Conservation (phyloP, 1,140 invertebrate genomes). For the Sweltsa coloradensis region DNA sequence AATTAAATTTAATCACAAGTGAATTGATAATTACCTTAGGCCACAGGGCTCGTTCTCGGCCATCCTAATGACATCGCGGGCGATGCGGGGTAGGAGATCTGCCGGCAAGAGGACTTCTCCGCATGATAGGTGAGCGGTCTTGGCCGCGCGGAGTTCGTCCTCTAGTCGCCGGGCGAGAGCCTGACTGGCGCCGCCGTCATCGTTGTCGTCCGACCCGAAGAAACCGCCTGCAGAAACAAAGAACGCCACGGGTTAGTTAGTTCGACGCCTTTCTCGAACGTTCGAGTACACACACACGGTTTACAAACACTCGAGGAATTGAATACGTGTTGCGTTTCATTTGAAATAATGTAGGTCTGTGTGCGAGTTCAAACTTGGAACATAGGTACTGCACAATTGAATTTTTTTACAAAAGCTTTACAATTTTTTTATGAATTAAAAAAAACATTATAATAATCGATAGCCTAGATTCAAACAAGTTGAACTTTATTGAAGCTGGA, state of each 20-base stretch:
- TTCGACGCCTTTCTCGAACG: neutral
- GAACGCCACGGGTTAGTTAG: neutral
- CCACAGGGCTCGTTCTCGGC: slow-evolving; percentile 78
- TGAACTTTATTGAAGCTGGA: too few relatives aligned
- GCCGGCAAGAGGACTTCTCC: slow-evolving; percentile 69
- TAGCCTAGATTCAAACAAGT: too few relatives aligned
- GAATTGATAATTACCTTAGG: slow-evolving; percentile 33
- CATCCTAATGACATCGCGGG: slow-evolving; percentile 59
- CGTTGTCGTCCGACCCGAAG: slow-evolving; percentile 7
- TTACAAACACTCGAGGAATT: neutral
- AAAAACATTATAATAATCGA: too few relatives aligned
- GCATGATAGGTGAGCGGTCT: slow-evolving; percentile 59
- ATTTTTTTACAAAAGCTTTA: too few relatives aligned
- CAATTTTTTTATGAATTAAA: too few relatives aligned
- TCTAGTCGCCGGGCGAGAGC: slow-evolving; percentile 57
- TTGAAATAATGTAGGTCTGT: neutral
- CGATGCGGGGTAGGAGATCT: slow-evolving; percentile 59
- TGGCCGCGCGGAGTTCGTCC: slow-evolving; percentile 59
- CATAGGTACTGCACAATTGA: too few relatives aligned
- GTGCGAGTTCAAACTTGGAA: too few relatives aligned
- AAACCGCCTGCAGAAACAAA: slow-evolving; percentile 13
- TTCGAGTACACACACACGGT: neutral
- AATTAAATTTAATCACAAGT: neutral
- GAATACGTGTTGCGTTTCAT: neutral
- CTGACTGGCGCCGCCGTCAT: slow-evolving; percentile 18